Evolutionary conservation across 2,113 vertebrate species (phyloP).

Genomic region (Nycticryphes semicollaris): DNA sequence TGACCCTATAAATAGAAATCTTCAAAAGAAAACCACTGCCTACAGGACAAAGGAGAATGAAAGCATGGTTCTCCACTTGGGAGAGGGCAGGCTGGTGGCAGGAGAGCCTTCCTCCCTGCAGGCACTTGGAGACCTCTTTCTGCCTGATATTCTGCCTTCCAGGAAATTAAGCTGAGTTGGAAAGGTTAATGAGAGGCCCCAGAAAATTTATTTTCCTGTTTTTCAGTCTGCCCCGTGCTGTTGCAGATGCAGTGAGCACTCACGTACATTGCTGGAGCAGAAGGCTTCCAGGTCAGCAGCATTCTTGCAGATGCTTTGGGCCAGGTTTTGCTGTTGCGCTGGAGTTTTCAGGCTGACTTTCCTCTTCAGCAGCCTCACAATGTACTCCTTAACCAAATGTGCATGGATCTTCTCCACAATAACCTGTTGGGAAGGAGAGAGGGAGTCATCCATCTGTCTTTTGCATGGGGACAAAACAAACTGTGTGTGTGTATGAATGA

Average conservation of each 20-base stretch:
- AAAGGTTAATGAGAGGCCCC: neutral
- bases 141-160: neutral
- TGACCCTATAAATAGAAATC: neutral
- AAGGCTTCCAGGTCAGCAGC: constrained; percentile 69
- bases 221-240: neutral
- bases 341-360: constrained; percentile 73
- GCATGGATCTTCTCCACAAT: constrained; percentile 66
- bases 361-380: constrained; percentile 79
- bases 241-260: rapidly evolving
- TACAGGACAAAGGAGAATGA: neutral
- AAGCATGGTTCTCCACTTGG: rapidly evolving
- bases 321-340: constrained; percentile 75
- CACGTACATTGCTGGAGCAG: constrained; percentile 78
- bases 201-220: neutral
- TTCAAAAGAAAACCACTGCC: neutral
- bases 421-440: constrained; percentile 61
- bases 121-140: neutral
- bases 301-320: constrained; percentile 68
- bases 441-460: neutral
- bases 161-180: neutral
- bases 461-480: neutral
- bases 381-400: constrained; percentile 79
- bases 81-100: neutral
- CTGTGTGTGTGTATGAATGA: neutral
- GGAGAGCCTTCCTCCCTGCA: neutral